Conservation (phyloP, 2,797 vertebrate species). For the Hydrolagus colliei region DNA sequence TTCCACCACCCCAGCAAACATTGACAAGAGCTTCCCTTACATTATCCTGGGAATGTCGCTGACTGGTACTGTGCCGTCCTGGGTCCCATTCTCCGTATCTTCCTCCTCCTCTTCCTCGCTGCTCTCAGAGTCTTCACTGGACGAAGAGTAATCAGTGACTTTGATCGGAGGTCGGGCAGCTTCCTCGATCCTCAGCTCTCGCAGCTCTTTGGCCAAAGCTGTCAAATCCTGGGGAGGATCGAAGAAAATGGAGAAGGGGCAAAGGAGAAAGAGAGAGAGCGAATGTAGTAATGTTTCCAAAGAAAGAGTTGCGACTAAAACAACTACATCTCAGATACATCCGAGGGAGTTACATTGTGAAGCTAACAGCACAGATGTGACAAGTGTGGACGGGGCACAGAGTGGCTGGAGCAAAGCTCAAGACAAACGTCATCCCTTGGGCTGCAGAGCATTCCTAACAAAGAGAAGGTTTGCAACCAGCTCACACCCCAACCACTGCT, state of each 20-base stretch:
- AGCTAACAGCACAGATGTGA: not conserved
- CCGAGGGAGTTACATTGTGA: too few relatives aligned
- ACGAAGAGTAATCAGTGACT: conserved; percentile 95
- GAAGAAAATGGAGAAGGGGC: conserved; percentile 35
- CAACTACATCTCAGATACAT: too few relatives aligned
- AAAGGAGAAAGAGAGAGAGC: conserved; percentile 25
- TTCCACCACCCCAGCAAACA: too few relatives aligned
- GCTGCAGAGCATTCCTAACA: too few relatives aligned
- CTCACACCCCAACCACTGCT: too few relatives aligned
- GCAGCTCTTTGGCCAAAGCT: conserved; percentile 88
- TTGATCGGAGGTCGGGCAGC: conserved; percentile 87
- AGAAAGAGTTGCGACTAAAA: too few relatives aligned
- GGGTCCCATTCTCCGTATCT: conserved; percentile 79
- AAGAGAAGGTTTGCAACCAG: too few relatives aligned
- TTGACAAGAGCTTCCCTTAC: conserved; percentile 58
- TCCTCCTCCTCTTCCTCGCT: conserved; percentile 78
- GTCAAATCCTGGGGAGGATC: conserved; percentile 75
- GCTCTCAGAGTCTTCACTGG: conserved; percentile 92
- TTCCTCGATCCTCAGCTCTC: conserved; percentile 87
- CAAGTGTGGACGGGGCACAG: not conserved
- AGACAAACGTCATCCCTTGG: too few relatives aligned
- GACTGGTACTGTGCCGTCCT: conserved; percentile 86
- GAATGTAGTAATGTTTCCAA: too few relatives aligned
- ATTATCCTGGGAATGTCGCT: conserved; percentile 93
- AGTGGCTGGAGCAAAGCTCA: too few relatives aligned